phyloP scores from a whole-genome alignment of 2,113 vertebrate genomes.

The Trogon surrucura region DNA sequence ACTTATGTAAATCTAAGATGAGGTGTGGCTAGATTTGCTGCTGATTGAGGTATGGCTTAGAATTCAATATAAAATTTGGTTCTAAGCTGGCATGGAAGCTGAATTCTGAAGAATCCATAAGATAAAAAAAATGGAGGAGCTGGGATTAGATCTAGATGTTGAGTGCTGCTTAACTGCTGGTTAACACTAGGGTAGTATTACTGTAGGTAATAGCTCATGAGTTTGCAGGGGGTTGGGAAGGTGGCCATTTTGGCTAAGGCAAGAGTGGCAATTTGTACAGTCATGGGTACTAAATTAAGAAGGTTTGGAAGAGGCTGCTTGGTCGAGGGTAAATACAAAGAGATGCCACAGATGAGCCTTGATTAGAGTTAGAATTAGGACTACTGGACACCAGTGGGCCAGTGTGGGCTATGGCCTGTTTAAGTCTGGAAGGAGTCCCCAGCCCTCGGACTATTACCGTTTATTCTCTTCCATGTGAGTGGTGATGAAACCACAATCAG shows the following conservation, averaged over 20 bases:
- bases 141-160: not conserved
- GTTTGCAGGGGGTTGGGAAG: not conserved
- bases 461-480: not conserved
- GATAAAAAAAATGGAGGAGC: not conserved
- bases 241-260: not conserved
- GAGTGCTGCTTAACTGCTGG: not conserved
- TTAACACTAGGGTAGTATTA: not conserved
- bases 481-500: rapidly evolving
- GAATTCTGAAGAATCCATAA: not conserved
- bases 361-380: not conserved
- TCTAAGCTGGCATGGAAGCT: not conserved
- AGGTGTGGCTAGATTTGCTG: not conserved
- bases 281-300: not conserved
- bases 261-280: not conserved
- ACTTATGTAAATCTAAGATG: not conserved
- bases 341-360: not conserved
- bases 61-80: not conserved
- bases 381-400: not conserved
- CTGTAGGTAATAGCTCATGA: not conserved
- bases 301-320: not conserved
- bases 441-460: not conserved
- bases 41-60: not conserved
- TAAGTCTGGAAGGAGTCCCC: not conserved
- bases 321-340: not conserved
- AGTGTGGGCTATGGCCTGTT: not conserved